These are phyloP conservation scores for Aphelenchoides besseyi DNA, from an alignment of 1,140 invertebrate species.

Conservation along the genomic window DNA sequence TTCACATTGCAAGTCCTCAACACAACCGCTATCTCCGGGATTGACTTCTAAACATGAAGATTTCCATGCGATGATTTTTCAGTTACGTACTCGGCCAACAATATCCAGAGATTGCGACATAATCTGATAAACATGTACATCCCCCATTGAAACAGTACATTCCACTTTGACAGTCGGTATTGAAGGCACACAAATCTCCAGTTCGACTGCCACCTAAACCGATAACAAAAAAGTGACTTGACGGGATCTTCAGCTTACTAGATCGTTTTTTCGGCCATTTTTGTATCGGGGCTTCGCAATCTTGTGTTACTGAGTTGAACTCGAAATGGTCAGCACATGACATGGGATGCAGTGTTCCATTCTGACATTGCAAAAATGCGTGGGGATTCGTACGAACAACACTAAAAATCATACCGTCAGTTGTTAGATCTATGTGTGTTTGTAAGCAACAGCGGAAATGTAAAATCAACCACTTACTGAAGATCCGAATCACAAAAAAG, in stretches of 20 bases:
- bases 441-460: neutral
- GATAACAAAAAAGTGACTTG: neutral
- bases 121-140: slow-evolving; percentile 57
- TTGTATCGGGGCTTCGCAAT: neutral
- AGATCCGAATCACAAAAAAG: slow-evolving; percentile 16
- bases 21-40: slow-evolving; percentile 56
- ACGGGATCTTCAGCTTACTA: neutral
- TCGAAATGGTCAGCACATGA: neutral
- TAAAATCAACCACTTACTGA: neutral
- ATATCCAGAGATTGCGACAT: slow-evolving; percentile 58
- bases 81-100: slow-evolving; percentile 55
- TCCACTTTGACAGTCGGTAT: slow-evolving; percentile 52
- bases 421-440: too few relatives aligned
- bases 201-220: slow-evolving; percentile 27
- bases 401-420: too few relatives aligned
- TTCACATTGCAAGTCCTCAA: slow-evolving; percentile 57
- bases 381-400: slow-evolving; percentile 11
- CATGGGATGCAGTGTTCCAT: neutral
- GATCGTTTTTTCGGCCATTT: neutral
- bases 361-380: neutral
- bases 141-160: slow-evolving; percentile 60
- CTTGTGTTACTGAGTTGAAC: slow-evolving; percentile 1
- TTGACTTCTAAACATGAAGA: slow-evolving; percentile 52
- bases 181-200: slow-evolving; percentile 47
- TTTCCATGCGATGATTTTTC: too few relatives aligned